Evolutionary conservation across 1,140 invertebrate species (phyloP).

Genomic region (Cydia splendana): DNA sequence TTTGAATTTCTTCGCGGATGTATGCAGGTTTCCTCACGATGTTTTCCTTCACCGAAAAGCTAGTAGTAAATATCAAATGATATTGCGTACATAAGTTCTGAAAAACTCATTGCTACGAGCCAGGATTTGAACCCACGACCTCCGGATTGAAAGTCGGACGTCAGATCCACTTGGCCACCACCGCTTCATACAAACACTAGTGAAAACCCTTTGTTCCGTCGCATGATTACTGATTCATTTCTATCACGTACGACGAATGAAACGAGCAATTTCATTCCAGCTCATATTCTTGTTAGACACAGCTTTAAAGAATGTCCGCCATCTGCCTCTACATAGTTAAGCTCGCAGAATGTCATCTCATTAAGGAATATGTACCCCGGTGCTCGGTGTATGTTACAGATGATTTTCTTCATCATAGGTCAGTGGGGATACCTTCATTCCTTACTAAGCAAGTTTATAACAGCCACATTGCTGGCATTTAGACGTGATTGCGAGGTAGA

Average conservation of each 20-base stretch:
- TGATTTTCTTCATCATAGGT: background rate
- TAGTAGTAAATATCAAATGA: no score
- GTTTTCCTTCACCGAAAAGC: no score
- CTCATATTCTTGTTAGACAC: background rate
- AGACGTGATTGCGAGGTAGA: no score
- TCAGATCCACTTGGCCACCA: no score
- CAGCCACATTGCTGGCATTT: background rate
- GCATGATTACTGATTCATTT: background rate
- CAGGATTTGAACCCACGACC: no score
- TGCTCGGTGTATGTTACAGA: background rate
- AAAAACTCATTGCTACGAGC: no score
- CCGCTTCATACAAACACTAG: background rate
- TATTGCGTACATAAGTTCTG: no score
- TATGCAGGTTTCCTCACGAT: no score
- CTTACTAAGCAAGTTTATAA: background rate
- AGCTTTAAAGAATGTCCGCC: background rate
- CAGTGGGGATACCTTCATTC: background rate
- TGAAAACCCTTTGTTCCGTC: background rate
- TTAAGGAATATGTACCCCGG: background rate
- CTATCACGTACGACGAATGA: background rate
- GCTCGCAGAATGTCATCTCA: slow-evolving; percentile 8
- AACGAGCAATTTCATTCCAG: background rate
- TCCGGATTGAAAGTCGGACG: no score
- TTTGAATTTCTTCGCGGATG: no score
- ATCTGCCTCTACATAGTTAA: background rate